These are phyloP conservation scores for Sebastolobus altivelis DNA, from an alignment of 2,797 vertebrate genomes.

Conservation along the genomic window DNA sequence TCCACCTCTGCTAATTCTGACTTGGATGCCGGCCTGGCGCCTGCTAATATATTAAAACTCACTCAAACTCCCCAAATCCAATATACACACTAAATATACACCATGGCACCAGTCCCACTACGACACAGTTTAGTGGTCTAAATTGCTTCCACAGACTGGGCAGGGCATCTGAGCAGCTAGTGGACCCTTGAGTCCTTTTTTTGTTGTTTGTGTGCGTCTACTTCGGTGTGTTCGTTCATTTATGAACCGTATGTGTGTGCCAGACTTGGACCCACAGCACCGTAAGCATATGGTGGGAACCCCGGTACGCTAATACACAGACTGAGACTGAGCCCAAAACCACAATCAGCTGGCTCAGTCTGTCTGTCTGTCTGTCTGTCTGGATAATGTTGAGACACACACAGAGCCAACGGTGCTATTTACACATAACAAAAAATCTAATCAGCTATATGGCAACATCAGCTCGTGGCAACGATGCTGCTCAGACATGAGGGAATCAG, in stretches of 20 bases:
- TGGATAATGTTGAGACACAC: conserved; percentile 42
- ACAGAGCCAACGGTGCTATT: conserved; percentile 43
- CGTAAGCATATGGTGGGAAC: conserved; percentile 50
- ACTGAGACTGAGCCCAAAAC: conserved; percentile 53
- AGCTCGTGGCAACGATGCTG: conserved; percentile 32
- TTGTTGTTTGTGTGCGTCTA: conserved; percentile 25
- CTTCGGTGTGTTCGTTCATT: conserved; percentile 23
- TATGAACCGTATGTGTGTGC: conserved; percentile 42
- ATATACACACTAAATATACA: conserved; percentile 59
- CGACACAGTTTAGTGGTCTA: conserved; percentile 52
- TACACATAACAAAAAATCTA: conserved; percentile 35
- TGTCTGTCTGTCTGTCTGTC: conserved; percentile 38
- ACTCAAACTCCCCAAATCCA: conserved; percentile 55
- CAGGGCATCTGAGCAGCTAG: conserved; percentile 43
- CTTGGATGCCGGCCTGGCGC: conserved; percentile 42
- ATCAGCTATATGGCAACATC: conserved; percentile 42
- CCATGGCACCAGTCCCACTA: conserved; percentile 35
- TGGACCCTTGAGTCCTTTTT: conserved; percentile 28
- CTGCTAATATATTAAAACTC: conserved; percentile 46
- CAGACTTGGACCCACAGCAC: conserved; percentile 51
- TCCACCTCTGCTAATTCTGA: conserved; percentile 7
- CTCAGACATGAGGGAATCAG: conserved; percentile 57
- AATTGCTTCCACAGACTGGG: conserved; percentile 72
- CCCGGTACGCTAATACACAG: conserved; percentile 43
- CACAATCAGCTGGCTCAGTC: conserved; percentile 68